Base-by-base conservation (phyloP, 2,797 vertebrate genomes). In the Acanthopagrus latus region DNA sequence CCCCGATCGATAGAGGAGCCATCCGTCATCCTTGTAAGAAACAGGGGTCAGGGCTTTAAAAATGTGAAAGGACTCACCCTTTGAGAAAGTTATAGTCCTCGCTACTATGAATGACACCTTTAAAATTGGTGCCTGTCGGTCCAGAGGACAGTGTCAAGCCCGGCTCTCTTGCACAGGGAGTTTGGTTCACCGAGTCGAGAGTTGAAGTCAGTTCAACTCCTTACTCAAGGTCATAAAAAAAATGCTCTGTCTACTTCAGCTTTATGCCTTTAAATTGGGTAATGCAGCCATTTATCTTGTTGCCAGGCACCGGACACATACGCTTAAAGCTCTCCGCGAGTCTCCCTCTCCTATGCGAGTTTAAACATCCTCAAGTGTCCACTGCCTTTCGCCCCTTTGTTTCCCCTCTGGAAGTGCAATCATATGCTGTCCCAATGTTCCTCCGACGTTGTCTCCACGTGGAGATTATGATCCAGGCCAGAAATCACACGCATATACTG, bases 221-320 rank as follows among this genome's bases (percentile, higher is more conserved):
- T 59, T 18, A 54, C 23, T 64, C 38, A 70, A 86, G 73, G 71
- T 82, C 65, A 75, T 44, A 46, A 84, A 71, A 78, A 21, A 63
- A 60, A 71, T 78, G 2, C 29, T 71, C 60, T 66, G 68, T 84
- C 52, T 44, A 6, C 33, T 78, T 62, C 27, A 52, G 70, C 25
- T 76, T 69, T 65, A 38, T 67, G 76, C 59, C 73, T 78, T 84
- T 71, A 71, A 80, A 81, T 48, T 56, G 78, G 57, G 41, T 71
- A 82, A 79, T 70, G 50, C 57, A 23, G 75, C n/a, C 67, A 79
- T 88, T 52, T 44, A 65, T 86, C 82, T 81, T 78, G 69, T 58
- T 67, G 57, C 60, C 67, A 60, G 56, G 50, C 76, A 10, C 21
- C 6, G 12, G 82, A 60, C 63, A 64, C 62, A 21, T n/a, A 27